Evolutionary conservation across 2,113 vertebrate species (phyloP).

Genomic region (Capreolus pygargus): DNA sequence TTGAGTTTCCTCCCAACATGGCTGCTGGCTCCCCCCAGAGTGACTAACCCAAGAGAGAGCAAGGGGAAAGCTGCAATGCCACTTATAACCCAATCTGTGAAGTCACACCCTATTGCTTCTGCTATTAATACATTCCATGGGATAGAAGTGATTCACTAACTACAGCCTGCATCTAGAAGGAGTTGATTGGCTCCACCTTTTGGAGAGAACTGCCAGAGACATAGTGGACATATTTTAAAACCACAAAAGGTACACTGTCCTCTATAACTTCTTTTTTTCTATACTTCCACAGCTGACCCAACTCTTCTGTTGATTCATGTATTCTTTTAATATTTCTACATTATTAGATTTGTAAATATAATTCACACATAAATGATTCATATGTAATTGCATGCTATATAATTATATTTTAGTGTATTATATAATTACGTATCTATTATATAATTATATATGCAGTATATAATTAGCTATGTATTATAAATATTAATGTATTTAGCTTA

Average conservation of each 20-base stretch:
- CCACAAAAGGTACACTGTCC: background rate
- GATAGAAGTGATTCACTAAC: background rate
- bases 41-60: background rate
- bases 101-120: background rate
- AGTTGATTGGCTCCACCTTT: background rate
- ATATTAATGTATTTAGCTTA: background rate
- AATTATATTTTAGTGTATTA: background rate
- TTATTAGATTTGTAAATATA: background rate
- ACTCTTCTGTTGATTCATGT: background rate
- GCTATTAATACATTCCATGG: background rate
- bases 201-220: background rate
- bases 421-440: background rate
- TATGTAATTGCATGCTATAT: background rate
- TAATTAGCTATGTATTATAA: background rate
- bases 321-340: background rate
- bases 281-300: background rate
- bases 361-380: background rate
- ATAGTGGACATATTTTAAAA: background rate
- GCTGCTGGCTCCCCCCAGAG: background rate
- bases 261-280: background rate
- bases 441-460: background rate
- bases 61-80: background rate
- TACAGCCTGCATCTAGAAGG: background rate
- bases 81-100: background rate
- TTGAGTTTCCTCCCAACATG: background rate